A percentile compares a stretch with the other conserved stretches of the same genome.
Evolutionary conservation across 2,797 vertebrate genomes (phyloP).

Genomic region (Menidia menidia): DNA sequence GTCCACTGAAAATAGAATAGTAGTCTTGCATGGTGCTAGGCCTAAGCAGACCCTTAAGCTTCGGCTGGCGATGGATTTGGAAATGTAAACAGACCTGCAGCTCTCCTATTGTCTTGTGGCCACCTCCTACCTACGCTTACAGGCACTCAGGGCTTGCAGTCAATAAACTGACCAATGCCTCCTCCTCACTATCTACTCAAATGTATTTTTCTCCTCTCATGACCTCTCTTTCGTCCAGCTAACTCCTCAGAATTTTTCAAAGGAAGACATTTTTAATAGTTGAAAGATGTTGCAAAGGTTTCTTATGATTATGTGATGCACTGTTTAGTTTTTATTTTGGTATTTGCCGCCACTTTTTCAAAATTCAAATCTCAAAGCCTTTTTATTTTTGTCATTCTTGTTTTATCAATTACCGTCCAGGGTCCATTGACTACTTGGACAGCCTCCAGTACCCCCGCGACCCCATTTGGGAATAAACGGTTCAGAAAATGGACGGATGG

Average conservation of each 20-base stretch:
- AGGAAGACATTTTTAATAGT: not conserved
- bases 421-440: too few relatives aligned
- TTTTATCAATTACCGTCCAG: too few relatives aligned
- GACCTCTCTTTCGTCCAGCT: not conserved
- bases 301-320: too few relatives aligned
- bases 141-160: conserved; percentile 40
- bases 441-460: too few relatives aligned
- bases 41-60: conserved; percentile 27
- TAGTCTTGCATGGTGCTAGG: conserved; percentile 12
- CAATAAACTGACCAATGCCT: conserved; percentile 45
- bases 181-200: not conserved
- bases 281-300: too few relatives aligned
- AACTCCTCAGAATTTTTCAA: conserved; percentile 8
- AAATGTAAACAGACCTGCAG: conserved; percentile 53
- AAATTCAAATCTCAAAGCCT: too few relatives aligned
- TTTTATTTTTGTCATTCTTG: too few relatives aligned
- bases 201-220: not conserved
- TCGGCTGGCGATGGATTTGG: not conserved
- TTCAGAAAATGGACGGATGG: too few relatives aligned
- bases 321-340: too few relatives aligned
- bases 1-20: conserved; percentile 48
- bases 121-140: conserved; percentile 10
- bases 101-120: conserved; percentile 21
- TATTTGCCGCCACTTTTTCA: too few relatives aligned
- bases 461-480: too few relatives aligned